Evolutionary conservation across 2,888 invertebrate species (phyloP).

Genomic region (Stenoptilia bipunctidactyla): DNA sequence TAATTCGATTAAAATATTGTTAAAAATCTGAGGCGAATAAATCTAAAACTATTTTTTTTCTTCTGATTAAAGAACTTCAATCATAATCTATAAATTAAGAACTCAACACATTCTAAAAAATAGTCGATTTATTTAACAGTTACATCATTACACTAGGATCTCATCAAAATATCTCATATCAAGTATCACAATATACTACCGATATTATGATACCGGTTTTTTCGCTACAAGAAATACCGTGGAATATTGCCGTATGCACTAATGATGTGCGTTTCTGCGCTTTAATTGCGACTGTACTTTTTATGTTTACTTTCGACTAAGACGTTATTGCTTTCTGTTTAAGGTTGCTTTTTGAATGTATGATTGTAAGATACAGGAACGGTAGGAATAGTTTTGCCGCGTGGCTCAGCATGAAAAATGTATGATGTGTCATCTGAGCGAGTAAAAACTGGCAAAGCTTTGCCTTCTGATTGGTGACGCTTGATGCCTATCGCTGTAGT

Average conservation of each 20-base stretch:
- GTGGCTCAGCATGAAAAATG: slow-evolving; percentile 52
- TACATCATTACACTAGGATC: slow-evolving; percentile 21
- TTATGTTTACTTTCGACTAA: too few relatives aligned
- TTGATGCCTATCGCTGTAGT: slow-evolving; percentile 1
- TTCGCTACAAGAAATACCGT: slow-evolving; percentile 51
- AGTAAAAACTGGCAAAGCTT: slow-evolving; percentile 48
- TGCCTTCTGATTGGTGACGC: slow-evolving; percentile 47
- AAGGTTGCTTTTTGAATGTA: too few relatives aligned
- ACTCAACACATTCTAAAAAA: too few relatives aligned
- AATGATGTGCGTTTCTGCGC: slow-evolving; percentile 63
- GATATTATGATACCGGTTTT: slow-evolving; percentile 12
- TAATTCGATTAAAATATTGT: too few relatives aligned
- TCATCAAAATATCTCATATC: slow-evolving; percentile 42
- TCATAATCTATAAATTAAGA: too few relatives aligned
- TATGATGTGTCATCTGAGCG: slow-evolving; percentile 53
- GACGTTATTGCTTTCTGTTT: too few relatives aligned
- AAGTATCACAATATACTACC: neutral
- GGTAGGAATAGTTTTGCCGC: slow-evolving; percentile 9
- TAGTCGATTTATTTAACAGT: neutral
- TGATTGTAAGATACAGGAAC: neutral
- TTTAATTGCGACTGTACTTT: slow-evolving; percentile 61
- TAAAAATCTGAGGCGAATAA: too few relatives aligned
- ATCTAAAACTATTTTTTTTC: too few relatives aligned
- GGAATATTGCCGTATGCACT: slow-evolving; percentile 66
- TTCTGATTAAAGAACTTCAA: too few relatives aligned